phyloP scores from a whole-genome alignment of 2,888 invertebrate genomes.

The Pemphredon lugubris region DNA sequence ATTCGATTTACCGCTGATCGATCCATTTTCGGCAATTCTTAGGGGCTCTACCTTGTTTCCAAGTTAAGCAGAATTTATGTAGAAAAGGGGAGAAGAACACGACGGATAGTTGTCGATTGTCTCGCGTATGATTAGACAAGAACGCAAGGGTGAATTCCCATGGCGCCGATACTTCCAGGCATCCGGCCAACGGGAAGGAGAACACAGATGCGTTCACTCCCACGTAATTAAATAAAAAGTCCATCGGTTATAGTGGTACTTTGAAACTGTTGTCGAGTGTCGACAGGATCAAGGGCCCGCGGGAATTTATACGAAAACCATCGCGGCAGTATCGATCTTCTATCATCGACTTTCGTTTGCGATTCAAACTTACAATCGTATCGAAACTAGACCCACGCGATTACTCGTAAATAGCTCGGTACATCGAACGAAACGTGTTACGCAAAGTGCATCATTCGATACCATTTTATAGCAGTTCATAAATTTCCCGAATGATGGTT shows the following conservation, averaged over 20 bases:
- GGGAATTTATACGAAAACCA: conserved; percentile 55
- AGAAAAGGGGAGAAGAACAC: conserved; percentile 9
- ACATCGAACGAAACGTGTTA: too few relatives aligned
- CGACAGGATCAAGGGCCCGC: conserved; percentile 60
- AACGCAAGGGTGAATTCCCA: conserved; percentile 51
- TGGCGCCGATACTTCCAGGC: conserved; percentile 47
- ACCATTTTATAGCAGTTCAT: too few relatives aligned
- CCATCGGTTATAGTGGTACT: conserved; percentile 69
- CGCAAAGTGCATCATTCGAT: too few relatives aligned
- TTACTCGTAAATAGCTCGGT: too few relatives aligned
- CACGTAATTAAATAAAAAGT: conserved; percentile 73
- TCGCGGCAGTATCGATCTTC: conserved; percentile 37
- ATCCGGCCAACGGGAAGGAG: conserved; percentile 38
- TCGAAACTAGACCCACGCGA: conserved; percentile 11
- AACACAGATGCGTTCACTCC: conserved; percentile 69
- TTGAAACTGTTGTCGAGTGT: conserved; percentile 52
- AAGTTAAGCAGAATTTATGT: too few relatives aligned
- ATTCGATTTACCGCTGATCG: too few relatives aligned
- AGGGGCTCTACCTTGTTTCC: too few relatives aligned
- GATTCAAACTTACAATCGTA: conserved; percentile 14
- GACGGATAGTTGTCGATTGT: conserved; percentile 42
- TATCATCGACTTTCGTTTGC: conserved; percentile 12
- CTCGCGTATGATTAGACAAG: conserved; percentile 49
- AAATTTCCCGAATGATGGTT: too few relatives aligned
- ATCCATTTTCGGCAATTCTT: too few relatives aligned